phyloP scores from a whole-genome alignment of 2,888 invertebrate species.

The Cataglyphis rosenhaueri region DNA sequence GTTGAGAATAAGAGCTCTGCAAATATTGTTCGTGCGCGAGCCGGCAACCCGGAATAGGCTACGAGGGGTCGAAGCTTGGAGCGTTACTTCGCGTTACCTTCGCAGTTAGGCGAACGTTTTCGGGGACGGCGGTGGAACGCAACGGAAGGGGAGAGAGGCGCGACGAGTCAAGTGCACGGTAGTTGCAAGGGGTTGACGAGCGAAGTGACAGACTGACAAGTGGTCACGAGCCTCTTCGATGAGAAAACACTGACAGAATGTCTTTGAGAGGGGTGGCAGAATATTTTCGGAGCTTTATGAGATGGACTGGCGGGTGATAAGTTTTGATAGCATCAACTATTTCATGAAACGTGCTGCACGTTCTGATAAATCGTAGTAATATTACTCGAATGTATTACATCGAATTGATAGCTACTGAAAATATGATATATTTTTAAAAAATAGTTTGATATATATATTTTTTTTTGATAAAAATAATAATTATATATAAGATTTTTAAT shows the following conservation, averaged over 20 bases:
- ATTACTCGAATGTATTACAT: not conserved
- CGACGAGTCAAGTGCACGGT: constrained; percentile 79
- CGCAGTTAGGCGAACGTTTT: constrained; percentile 70
- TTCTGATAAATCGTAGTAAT: not conserved
- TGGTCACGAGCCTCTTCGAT: constrained; percentile 64
- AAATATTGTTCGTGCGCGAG: constrained; percentile 84
- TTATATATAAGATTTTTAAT: not conserved
- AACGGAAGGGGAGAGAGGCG: constrained; percentile 52
- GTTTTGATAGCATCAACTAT: constrained; percentile 21
- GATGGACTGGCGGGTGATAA: constrained; percentile 3
- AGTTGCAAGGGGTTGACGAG: constrained; percentile 66
- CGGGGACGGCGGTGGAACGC: constrained; percentile 52
- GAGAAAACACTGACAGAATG: constrained; percentile 71
- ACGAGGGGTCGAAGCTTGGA: constrained; percentile 68
- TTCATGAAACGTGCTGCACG: not conserved
- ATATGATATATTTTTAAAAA: not conserved
- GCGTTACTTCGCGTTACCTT: constrained; percentile 73
- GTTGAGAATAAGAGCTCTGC: constrained; percentile 83
- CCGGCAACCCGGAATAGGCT: constrained; percentile 74
- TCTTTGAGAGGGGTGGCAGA: constrained; percentile 43
- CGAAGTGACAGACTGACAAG: constrained; percentile 71
- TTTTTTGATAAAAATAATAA: not conserved
- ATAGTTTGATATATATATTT: constrained; percentile 6
- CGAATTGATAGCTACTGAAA: not conserved
- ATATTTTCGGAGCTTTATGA: constrained; percentile 32